Percentiles rank a stretch among this genome's conserved stretches.
phyloP scores from a whole-genome alignment of 37 sponge, comb jelly and placozoan genomes.

The Agelas oroides region DNA sequence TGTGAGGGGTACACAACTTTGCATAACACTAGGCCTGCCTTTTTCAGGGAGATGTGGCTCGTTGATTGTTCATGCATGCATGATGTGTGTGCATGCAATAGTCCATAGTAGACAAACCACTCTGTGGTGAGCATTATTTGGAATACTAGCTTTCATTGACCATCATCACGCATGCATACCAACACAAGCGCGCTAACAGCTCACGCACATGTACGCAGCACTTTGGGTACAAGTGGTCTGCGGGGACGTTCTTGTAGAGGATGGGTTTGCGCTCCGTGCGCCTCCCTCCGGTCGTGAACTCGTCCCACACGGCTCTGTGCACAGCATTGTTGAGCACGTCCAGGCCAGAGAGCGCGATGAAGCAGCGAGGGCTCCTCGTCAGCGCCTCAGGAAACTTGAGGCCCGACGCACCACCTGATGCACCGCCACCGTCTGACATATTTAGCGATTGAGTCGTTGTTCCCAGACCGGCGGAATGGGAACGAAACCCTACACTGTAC shows the following conservation, averaged over 20 bases:
- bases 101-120: background rate
- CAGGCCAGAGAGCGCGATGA: conserved; percentile 85
- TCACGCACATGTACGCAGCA: conserved; percentile 15
- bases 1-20: background rate
- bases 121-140: background rate
- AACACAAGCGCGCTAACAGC: too few species aligned
- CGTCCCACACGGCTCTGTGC: conserved; percentile 87
- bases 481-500: too few species aligned
- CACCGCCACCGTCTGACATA: too few species aligned
- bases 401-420: background rate
- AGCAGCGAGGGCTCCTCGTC: conserved; percentile 58
- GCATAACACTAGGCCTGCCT: background rate
- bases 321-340: conserved; percentile 84
- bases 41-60: too few species aligned
- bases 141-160: too few species aligned
- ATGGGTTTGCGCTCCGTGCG: conserved; percentile 58
- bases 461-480: too few species aligned
- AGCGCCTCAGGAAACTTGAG: conserved; percentile 80
- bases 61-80: too few species aligned
- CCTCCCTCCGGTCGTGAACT: conserved; percentile 70
- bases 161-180: too few species aligned
- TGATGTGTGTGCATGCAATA: background rate
- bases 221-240: conserved; percentile 59
- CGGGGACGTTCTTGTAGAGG: conserved; percentile 53
- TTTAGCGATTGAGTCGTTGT: too few species aligned